Conservation (phyloP, 2,888 invertebrate genomes). For the Drosophila percnosoma region DNA sequence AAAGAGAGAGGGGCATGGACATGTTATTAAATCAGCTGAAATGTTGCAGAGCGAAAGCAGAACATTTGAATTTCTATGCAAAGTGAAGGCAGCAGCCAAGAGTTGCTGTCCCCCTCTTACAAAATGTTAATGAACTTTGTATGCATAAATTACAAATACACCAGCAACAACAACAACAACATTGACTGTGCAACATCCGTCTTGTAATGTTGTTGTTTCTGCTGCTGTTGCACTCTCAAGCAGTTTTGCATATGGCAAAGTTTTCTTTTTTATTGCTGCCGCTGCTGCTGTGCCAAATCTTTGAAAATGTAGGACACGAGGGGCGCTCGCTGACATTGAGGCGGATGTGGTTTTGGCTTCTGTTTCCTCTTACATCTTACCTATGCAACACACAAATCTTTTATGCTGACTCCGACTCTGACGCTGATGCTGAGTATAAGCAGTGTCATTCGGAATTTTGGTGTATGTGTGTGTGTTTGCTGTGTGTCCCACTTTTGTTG, state of each 20-base stretch:
- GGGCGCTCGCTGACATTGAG: conserved; percentile 53
- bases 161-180: conserved; percentile 40
- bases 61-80: conserved; percentile 59
- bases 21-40: conserved; percentile 55
- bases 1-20: conserved; percentile 10
- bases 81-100: conserved; percentile 36
- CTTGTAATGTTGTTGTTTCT: conserved; percentile 29
- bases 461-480: conserved; percentile 14
- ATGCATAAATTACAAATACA: conserved; percentile 58
- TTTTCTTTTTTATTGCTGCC: conserved; percentile 43
- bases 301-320: conserved; percentile 46
- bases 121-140: conserved; percentile 66
- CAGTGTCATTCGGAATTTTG: conserved; percentile 3
- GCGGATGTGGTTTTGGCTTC: conserved; percentile 46
- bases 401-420: neutral
- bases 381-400: conserved; percentile 30
- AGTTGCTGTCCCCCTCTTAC: conserved; percentile 19
- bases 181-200: conserved; percentile 55
- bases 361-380: conserved; percentile 54
- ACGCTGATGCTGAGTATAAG: neutral
- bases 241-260: conserved; percentile 56
- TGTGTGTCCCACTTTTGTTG: conserved; percentile 41
- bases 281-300: conserved; percentile 48
- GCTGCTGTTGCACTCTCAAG: conserved; percentile 49
- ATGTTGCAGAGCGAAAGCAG: conserved; percentile 69